These are phyloP conservation scores for Brachionus koreanus DNA, from an alignment of 1,140 invertebrate genomes.

Conservation along the genomic window DNA sequence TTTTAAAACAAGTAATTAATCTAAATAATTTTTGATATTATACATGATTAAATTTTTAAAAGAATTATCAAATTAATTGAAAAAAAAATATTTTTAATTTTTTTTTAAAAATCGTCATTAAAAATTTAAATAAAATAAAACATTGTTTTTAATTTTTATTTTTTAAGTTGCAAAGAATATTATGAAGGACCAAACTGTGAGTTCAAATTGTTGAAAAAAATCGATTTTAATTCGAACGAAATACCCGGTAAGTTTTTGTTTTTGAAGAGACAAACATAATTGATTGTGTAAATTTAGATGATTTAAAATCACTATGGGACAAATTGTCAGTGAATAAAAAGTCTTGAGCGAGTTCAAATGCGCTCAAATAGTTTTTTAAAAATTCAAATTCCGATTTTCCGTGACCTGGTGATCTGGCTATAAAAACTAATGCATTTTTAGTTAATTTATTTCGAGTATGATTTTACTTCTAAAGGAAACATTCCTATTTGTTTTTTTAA, in stretches of 20 bases:
- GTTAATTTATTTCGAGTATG: neutral
- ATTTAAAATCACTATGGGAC: neutral
- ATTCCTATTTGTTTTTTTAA: neutral
- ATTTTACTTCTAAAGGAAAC: constrained; percentile 8
- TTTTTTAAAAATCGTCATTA: too few relatives aligned
- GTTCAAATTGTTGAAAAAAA: neutral
- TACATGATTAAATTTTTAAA: too few relatives aligned
- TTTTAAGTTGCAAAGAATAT: neutral
- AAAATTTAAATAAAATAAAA: neutral
- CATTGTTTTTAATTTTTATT: neutral
- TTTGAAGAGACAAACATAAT: neutral
- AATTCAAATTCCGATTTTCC: neutral
- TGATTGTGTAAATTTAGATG: neutral
- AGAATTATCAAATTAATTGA: too few relatives aligned
- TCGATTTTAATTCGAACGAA: neutral
- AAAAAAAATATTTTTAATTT: too few relatives aligned
- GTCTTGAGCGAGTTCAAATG: neutral
- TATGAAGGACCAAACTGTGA: constrained; percentile 7
- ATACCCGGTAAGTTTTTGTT: neutral
- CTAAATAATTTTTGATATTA: too few relatives aligned
- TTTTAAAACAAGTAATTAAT: too few relatives aligned
- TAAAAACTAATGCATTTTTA: neutral
- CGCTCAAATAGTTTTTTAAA: neutral
- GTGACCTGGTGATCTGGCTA: neutral
- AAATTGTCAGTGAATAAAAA: neutral